Evolutionary conservation across 2,113 vertebrate genomes (phyloP), one percentile per base, ranked within the genome.

Genomic region (Zosterops japonicus): DNA sequence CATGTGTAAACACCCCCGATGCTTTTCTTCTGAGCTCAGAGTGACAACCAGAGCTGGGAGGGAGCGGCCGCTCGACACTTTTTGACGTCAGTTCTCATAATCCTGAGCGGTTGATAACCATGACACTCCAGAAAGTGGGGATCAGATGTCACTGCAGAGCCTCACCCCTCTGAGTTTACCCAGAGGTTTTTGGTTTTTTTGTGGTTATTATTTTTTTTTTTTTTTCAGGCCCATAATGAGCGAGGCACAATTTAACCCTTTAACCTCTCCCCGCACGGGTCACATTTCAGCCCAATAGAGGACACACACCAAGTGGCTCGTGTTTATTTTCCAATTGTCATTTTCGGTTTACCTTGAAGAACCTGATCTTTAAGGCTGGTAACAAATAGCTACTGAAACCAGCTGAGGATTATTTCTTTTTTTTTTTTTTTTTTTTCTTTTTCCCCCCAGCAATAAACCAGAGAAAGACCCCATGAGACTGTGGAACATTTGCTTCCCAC

Each of bases 281-380:
- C 96, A 84, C 89, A 57, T 96, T 97, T 95, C 94, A 93, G 77
- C 50, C 82, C 81, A 33, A 49, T 1, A 28, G 68, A 92, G 94
- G 94, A 97, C 94, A 92, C 87, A 61, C 87, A 90, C 87, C 88
- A 59, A 89, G 92, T 8, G 79, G 72, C 49, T 56, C 50, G 16
- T 92, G 96, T 95, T 96, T 92, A 93, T 94, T 97, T 97, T 95
- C 91, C 83, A 82, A 82, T 92, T 94, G 96, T 95, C 95, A 90
- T 96, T 94, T 94, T 77, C 42, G 47, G 95, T 96, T 97, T 96
- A 95, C 97, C 93, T 94, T 93, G 91, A 88, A 94, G 83, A 96
- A 96, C 83, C 82, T 89, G 93, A 97, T 93, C 95, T 96, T 95
- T 80, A 94, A 68, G 69, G 69, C 47, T 72, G 36, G 85, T 89